Percentiles rank a stretch among this genome's conserved stretches.
Evolutionary conservation across 2,888 invertebrate species (phyloP).

Genomic region (Pandemis corylana): DNA sequence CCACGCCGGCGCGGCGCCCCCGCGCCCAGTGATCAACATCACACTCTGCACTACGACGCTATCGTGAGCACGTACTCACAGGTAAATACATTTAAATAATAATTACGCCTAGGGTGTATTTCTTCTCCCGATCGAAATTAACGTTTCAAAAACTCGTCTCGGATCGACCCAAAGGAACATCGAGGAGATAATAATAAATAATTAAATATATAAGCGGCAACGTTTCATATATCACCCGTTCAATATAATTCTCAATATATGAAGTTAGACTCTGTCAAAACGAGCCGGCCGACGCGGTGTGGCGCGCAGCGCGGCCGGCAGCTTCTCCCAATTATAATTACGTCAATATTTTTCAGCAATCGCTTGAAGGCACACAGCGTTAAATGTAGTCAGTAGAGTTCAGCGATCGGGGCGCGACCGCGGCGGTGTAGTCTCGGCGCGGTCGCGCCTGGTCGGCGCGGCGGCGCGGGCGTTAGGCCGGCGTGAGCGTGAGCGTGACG

Average conservation of each 20-base stretch:
- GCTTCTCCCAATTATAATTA: slow-evolving; percentile 79
- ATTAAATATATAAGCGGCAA: slow-evolving; percentile 83
- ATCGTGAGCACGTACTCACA: slow-evolving; percentile 74
- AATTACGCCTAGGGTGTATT: slow-evolving; percentile 83
- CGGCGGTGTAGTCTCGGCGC: slow-evolving; percentile 65
- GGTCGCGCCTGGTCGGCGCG: slow-evolving; percentile 57
- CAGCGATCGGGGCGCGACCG: slow-evolving; percentile 76
- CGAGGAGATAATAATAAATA: slow-evolving; percentile 83
- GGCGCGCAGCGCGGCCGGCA: slow-evolving; percentile 74
- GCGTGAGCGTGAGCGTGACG: slow-evolving; percentile 96
- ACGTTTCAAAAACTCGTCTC: slow-evolving; percentile 84
- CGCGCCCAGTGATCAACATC: slow-evolving; percentile 81
- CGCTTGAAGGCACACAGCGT: slow-evolving; percentile 94
- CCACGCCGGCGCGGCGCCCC: slow-evolving; percentile 40
- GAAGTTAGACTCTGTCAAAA: slow-evolving; percentile 81
- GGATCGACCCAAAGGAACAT: slow-evolving; percentile 82
- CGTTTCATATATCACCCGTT: slow-evolving; percentile 85
- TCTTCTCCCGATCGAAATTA: slow-evolving; percentile 84
- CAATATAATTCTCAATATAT: slow-evolving; percentile 84
- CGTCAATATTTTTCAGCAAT: slow-evolving; percentile 87
- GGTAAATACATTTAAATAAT: slow-evolving; percentile 80
- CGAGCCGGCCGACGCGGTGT: slow-evolving; percentile 73
- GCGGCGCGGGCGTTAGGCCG: slow-evolving; percentile 87
- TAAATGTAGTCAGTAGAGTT: slow-evolving; percentile 86
- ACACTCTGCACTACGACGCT: slow-evolving; percentile 77